phyloP scores from a whole-genome alignment of 1,140 invertebrate species.

The Drosophila ficusphila region DNA sequence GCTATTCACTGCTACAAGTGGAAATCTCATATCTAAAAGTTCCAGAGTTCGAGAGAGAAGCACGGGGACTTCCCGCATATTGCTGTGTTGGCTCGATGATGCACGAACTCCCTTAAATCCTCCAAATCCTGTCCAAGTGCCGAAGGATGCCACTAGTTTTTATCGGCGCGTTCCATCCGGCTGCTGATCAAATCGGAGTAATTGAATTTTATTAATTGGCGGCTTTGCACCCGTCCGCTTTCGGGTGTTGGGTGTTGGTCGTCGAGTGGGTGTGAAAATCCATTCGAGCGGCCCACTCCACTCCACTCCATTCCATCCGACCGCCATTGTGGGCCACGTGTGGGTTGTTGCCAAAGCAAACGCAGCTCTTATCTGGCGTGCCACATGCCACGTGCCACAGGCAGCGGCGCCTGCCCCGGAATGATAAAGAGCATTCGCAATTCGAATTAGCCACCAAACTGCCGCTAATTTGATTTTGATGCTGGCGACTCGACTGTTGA shows the following conservation, averaged over 20 bases:
- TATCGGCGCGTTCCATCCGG: conserved; percentile 18
- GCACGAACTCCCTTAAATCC: too few relatives aligned
- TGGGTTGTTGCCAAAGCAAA: conserved; percentile 53
- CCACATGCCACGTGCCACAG: conserved; percentile 59
- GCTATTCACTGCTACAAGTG: too few relatives aligned
- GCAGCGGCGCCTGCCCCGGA: conserved; percentile 18
- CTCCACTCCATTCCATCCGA: background rate
- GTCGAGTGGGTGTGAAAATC: conserved; percentile 65
- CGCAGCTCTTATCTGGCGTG: conserved; percentile 54
- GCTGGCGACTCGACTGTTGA: too few relatives aligned
- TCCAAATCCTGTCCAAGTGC: background rate
- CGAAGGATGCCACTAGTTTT: background rate
- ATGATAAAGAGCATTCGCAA: conserved; percentile 62
- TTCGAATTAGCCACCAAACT: conserved; percentile 74
- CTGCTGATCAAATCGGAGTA: conserved; percentile 40
- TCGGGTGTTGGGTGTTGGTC: too few relatives aligned
- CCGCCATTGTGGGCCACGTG: conserved; percentile 50
- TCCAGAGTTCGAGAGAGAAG: too few relatives aligned
- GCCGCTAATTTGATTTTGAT: conserved; percentile 79
- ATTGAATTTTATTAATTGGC: conserved; percentile 71
- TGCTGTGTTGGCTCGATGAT: too few relatives aligned
- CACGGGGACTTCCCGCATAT: too few relatives aligned
- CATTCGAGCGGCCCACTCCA: conserved; percentile 2
- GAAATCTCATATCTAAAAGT: too few relatives aligned
- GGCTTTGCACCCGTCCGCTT: too few relatives aligned